phyloP scores from a whole-genome alignment of 2,888 invertebrate genomes.

The Himalopsyche tibetana region DNA sequence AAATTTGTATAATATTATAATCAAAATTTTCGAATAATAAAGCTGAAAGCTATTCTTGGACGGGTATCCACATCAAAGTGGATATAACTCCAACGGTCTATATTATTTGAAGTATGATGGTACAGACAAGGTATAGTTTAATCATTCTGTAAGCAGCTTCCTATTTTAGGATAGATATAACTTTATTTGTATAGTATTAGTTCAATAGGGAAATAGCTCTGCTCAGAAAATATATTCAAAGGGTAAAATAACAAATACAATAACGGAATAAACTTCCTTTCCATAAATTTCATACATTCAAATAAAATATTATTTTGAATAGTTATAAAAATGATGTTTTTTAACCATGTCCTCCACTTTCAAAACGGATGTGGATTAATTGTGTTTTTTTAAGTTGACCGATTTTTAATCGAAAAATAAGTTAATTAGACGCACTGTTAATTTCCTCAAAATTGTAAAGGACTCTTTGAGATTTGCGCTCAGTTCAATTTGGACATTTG shows the following conservation, averaged over 20 bases:
- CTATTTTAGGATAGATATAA: not conserved
- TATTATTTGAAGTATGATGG: constrained; percentile 13
- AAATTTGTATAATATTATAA: constrained; percentile 6
- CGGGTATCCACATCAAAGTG: constrained; percentile 14
- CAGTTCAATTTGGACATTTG: too few relatives aligned
- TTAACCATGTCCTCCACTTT: too few relatives aligned
- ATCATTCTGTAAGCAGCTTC: not conserved
- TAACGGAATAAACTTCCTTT: not conserved
- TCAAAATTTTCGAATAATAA: constrained; percentile 31
- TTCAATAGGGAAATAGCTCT: constrained; percentile 11
- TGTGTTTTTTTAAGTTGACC: too few relatives aligned
- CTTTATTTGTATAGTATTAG: constrained; percentile 3
- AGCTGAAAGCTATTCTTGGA: constrained; percentile 1
- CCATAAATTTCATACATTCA: not conserved
- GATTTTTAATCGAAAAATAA: too few relatives aligned
- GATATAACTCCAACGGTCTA: not conserved
- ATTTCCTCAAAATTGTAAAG: too few relatives aligned
- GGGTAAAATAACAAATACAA: not conserved
- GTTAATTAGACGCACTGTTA: too few relatives aligned
- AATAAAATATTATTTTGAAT: too few relatives aligned
- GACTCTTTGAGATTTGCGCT: too few relatives aligned
- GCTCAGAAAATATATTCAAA: not conserved
- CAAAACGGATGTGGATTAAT: too few relatives aligned
- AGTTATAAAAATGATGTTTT: too few relatives aligned
- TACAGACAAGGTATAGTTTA: not conserved